A percentile compares a stretch with the other conserved stretches of the same genome.
Evolutionary conservation across 2,888 invertebrate species (phyloP).

Genomic region (Nemoura dubitans): DNA sequence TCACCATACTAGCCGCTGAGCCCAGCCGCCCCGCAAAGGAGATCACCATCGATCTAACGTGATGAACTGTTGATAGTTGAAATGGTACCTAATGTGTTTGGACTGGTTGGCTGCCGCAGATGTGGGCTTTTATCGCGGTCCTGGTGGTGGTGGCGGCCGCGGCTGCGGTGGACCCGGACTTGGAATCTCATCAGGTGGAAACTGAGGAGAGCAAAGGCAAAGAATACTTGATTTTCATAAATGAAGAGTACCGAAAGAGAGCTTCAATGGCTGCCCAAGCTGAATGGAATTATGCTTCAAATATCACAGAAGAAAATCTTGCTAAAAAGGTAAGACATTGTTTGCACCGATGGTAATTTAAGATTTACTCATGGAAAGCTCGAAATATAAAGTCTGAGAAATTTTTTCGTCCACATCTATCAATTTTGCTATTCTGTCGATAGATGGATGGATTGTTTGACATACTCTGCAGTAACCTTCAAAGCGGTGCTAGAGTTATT

Average conservation of each 20-base stretch:
- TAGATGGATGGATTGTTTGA: too few species aligned
- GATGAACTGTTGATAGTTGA: background rate
- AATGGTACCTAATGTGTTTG: background rate
- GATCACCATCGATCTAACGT: too few species aligned
- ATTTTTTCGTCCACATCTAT: background rate
- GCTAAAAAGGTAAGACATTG: constrained; percentile 63
- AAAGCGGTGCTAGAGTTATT: too few species aligned
- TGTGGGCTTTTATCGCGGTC: background rate
- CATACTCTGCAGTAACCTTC: too few species aligned
- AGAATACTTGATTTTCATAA: constrained; percentile 70
- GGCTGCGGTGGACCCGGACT: constrained; percentile 14
- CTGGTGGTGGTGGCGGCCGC: background rate
- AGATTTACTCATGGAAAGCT: too few species aligned
- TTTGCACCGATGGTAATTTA: too few species aligned
- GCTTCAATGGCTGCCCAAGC: constrained; percentile 70
- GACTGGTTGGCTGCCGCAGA: background rate
- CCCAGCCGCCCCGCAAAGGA: too few species aligned
- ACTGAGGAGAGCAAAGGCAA: constrained; percentile 65
- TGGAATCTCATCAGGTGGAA: constrained; percentile 33
- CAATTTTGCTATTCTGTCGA: too few species aligned
- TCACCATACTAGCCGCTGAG: too few species aligned
- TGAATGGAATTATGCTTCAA: constrained; percentile 79
- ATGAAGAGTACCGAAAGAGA: constrained; percentile 68
- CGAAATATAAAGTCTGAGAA: background rate
- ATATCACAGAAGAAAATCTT: constrained; percentile 78